These are phyloP conservation scores for Dexiosoma caninum DNA, from an alignment of 2,888 invertebrate genomes.

Conservation along the genomic window DNA sequence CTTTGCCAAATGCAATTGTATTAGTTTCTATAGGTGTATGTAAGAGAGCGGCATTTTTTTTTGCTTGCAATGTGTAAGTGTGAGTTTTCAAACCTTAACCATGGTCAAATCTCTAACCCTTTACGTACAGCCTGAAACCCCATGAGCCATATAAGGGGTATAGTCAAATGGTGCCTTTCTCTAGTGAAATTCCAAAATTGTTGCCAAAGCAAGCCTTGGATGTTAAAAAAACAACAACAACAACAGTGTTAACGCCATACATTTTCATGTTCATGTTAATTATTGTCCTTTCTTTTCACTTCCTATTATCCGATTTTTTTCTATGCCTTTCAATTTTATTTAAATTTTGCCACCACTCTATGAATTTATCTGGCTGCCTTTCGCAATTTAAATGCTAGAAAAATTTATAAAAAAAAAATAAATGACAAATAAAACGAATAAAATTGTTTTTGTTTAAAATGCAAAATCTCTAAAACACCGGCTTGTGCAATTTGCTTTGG, in stretches of 20 bases:
- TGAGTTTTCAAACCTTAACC: slow-evolving; percentile 61
- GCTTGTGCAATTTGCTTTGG: background rate
- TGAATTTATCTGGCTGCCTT: background rate
- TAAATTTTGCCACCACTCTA: slow-evolving; percentile 36
- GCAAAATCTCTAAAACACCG: background rate
- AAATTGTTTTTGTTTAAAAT: slow-evolving; percentile 10
- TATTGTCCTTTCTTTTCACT: slow-evolving; percentile 53
- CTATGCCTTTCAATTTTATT: slow-evolving; percentile 52
- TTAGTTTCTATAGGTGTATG: slow-evolving; percentile 15
- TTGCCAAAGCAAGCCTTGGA: background rate
- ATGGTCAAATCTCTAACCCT: slow-evolving; percentile 60
- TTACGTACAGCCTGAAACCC: slow-evolving; percentile 26
- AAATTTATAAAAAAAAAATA: no score
- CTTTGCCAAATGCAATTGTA: slow-evolving; percentile 39
- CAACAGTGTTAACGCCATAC: slow-evolving; percentile 7
- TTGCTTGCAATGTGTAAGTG: slow-evolving; percentile 16
- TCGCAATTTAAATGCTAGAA: slow-evolving; percentile 11
- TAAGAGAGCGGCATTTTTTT: slow-evolving; percentile 16
- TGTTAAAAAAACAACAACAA: background rate
- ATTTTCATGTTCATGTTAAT: slow-evolving; percentile 59
- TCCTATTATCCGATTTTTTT: slow-evolving; percentile 52
- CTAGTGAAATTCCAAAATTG: slow-evolving; percentile 3
- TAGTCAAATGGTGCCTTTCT: slow-evolving; percentile 13
- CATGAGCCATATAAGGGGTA: background rate
- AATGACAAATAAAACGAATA: slow-evolving; percentile 15